Base-by-base conservation (phyloP, 2,113 vertebrate genomes). In the Stegastes partitus region DNA sequence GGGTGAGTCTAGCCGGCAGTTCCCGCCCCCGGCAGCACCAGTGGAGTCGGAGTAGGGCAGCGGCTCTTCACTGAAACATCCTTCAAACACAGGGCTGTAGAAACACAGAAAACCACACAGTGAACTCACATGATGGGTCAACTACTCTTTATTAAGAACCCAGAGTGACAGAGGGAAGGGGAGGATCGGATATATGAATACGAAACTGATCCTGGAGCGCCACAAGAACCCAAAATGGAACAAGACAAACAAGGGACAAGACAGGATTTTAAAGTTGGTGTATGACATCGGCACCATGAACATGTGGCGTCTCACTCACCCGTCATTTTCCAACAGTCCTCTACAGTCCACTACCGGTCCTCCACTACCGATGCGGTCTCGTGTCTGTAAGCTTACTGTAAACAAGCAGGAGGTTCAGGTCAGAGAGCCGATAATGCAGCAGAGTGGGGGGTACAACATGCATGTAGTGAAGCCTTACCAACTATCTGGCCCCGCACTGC, bases 401-500 rank as follows among this genome's bases (percentile, higher is more conserved):
- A 83, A 88, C 50, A 77, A 54, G 39, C 37, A 63, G 26, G 31
- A 3, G 21, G 28, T 56, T 53, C n/a, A 86, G 65, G 50, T 88
- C 68, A 77, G 56, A 51, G 26, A 66, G 31, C 19, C 9, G 57
- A 68, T n/a, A n/a, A n/a, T n/a, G n/a, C n/a, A n/a, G n/a, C 5
- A 59, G 47, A 1, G 21, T 31, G 42, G 61, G 23, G 28, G 19
- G 34, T 15, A 45, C 21, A 55, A 68, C 37, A 15, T 34, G 25
- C 45, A 62, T 49, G 22, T 2, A 21, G 39, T 31, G 21, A 44
- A n/a, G 47, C 19, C 98, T 95, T 94, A 99, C 98, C 97, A 92
- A 99, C 97, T 87, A 99, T 99, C 92, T 99, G 98, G 87, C 98
- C 98, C 92, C 98, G 96, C 53, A 99, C 97, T 83, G 97, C 96